Percentiles rank a stretch among this genome's conserved stretches.
Evolutionary conservation across 2,113 vertebrate genomes (phyloP).

Genomic region (Pterocles gutturalis): DNA sequence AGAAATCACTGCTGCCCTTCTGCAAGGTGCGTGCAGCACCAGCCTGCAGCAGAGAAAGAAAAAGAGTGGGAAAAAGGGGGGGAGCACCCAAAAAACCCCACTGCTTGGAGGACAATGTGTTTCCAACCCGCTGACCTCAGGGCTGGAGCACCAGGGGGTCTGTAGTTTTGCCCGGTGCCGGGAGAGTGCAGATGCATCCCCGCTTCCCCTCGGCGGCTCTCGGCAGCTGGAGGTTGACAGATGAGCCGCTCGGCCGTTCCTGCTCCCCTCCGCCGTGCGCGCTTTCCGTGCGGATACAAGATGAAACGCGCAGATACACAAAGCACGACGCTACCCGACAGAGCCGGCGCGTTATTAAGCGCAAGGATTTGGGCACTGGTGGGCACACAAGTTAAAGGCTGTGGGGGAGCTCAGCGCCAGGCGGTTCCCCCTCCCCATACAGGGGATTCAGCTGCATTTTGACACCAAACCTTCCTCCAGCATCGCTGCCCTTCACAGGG

Average conservation of each 20-base stretch:
- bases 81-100: not conserved
- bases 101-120: not conserved
- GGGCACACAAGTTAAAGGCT: not conserved
- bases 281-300: not conserved
- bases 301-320: not conserved
- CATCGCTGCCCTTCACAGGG: accelerated
- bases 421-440: accelerated
- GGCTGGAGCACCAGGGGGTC: not conserved
- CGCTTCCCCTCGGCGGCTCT: not conserved
- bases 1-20: not conserved
- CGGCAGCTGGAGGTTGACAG: not conserved
- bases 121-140: not conserved
- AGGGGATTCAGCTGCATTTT: not conserved
- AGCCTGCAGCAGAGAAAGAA: not conserved
- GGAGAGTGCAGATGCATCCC: not conserved
- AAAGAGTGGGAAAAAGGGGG: not conserved
- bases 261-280: accelerated
- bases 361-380: accelerated
- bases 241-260: not conserved
- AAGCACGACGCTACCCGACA: not conserved
- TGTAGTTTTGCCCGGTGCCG: accelerated
- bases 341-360: accelerated
- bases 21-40: not conserved
- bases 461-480: not conserved
- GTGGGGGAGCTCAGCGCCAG: not conserved